Evolutionary conservation across 2,888 invertebrate genomes (phyloP).

Genomic region (Hipparchia sbordonii): DNA sequence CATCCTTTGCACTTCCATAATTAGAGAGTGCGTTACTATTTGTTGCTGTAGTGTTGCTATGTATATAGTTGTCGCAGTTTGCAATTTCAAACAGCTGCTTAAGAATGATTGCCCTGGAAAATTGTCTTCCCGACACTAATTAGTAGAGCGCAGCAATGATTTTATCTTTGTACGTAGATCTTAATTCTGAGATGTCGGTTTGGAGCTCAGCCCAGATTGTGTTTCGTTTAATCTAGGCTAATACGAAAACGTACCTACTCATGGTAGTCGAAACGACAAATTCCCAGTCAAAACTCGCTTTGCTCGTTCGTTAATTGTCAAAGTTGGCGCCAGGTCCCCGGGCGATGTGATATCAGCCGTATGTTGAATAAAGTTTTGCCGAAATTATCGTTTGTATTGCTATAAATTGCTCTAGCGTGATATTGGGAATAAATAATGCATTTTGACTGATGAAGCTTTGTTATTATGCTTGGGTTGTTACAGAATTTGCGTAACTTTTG

Average conservation of each 20-base stretch:
- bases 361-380: constrained; percentile 51
- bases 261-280: constrained; percentile 52
- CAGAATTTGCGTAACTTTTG: constrained; percentile 1
- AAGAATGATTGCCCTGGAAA: constrained; percentile 18
- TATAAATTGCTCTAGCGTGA: constrained; percentile 35
- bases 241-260: constrained; percentile 22
- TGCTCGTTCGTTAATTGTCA: constrained; percentile 62
- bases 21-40: constrained; percentile 15
- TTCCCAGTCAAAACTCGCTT: constrained; percentile 59
- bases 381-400: constrained; percentile 44
- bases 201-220: constrained; percentile 43
- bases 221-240: constrained; percentile 41
- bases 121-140: constrained; percentile 17
- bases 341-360: constrained; percentile 50
- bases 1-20: constrained; percentile 12
- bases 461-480: constrained; percentile 15
- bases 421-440: constrained; percentile 37
- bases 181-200: constrained; percentile 32
- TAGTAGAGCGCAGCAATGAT: constrained; percentile 6
- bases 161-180: constrained; percentile 14
- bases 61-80: neutral
- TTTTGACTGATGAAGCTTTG: constrained; percentile 33
- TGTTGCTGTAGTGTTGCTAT: neutral
- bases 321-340: constrained; percentile 52
- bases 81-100: constrained; percentile 21